Percentiles rank a stretch among this genome's conserved stretches.
Evolutionary conservation across 1,140 invertebrate genomes (phyloP).

Genomic region (Batillaria attramentaria): DNA sequence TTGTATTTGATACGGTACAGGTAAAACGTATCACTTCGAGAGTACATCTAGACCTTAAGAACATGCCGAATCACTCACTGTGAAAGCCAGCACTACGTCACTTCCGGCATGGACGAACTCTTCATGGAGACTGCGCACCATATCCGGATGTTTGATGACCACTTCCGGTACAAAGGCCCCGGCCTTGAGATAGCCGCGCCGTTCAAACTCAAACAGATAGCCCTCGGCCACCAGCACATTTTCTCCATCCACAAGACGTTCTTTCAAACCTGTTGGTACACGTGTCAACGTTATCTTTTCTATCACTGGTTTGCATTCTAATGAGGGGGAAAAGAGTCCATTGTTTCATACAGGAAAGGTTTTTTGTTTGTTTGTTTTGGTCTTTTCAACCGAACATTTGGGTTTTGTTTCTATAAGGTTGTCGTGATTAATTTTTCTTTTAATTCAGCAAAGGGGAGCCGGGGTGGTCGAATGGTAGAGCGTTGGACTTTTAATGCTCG

Average conservation of each 20-base stretch:
- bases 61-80: slow-evolving; percentile 38
- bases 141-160: slow-evolving; percentile 56
- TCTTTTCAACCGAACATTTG: too few species aligned
- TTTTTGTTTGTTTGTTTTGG: too few species aligned
- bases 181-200: slow-evolving; percentile 58
- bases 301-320: too few species aligned
- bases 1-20: too few species aligned
- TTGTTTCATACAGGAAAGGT: too few species aligned
- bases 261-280: slow-evolving; percentile 40
- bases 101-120: slow-evolving; percentile 65
- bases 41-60: not conserved
- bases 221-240: slow-evolving; percentile 58
- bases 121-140: slow-evolving; percentile 51
- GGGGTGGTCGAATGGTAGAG: too few species aligned
- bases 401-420: too few species aligned
- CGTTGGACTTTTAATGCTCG: too few species aligned
- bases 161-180: slow-evolving; percentile 62
- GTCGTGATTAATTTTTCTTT: too few species aligned
- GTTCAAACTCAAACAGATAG: slow-evolving; percentile 64
- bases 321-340: too few species aligned
- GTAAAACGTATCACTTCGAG: not conserved
- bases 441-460: too few species aligned
- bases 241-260: slow-evolving; percentile 44
- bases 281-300: not conserved
- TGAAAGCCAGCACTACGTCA: slow-evolving; percentile 64